These are phyloP conservation scores for Agonopterix alstromeriana DNA, from an alignment of 2,888 invertebrate genomes.

Conservation along the genomic window DNA sequence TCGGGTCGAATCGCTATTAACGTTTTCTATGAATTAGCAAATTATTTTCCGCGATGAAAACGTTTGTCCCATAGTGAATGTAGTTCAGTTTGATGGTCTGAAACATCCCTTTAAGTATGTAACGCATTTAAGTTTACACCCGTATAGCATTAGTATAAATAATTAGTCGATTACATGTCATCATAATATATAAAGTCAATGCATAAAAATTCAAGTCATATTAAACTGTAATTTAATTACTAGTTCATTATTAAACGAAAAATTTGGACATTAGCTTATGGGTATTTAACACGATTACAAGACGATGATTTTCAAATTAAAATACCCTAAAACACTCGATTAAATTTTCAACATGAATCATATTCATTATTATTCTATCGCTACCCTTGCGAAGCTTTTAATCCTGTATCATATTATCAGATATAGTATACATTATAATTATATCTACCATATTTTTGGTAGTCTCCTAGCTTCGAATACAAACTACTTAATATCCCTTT, in stretches of 20 bases:
- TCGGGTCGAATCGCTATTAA: no score
- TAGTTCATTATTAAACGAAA: constrained; percentile 15
- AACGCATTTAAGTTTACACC: no score
- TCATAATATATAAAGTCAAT: background rate
- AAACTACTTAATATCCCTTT: background rate
- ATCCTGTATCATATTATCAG: constrained; percentile 44
- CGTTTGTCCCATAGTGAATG: no score
- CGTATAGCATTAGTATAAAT: no score
- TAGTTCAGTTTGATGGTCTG: no score
- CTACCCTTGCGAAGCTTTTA: constrained; percentile 29
- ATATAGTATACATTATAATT: constrained; percentile 40
- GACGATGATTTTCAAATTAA: no score
- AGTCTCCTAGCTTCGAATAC: constrained; percentile 38
- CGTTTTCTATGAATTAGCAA: no score
- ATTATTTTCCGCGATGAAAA: no score
- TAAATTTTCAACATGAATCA: constrained; percentile 29
- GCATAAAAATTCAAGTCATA: background rate
- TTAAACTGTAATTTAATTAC: constrained; percentile 6
- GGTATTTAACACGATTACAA: no score
- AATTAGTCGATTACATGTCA: constrained; percentile 11
- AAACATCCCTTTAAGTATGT: no score
- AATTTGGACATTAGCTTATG: constrained; percentile 34
- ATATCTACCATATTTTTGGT: constrained; percentile 57
- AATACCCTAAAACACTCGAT: no score
- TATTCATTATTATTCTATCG: constrained; percentile 35